Base-by-base conservation (phyloP, 2,888 invertebrate species). In the Brachylomia viminalis region DNA sequence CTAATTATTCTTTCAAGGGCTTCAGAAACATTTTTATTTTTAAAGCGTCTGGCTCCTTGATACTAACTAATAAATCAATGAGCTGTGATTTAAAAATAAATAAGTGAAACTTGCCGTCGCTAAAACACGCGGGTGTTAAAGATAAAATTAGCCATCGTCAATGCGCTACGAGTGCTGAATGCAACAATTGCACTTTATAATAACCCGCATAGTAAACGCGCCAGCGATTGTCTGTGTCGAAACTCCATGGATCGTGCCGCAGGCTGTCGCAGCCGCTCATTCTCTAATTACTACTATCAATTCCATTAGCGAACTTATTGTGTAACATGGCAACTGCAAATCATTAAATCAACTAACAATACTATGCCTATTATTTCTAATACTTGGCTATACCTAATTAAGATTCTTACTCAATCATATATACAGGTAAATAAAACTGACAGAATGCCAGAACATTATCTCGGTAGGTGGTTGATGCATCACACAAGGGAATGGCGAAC, bases 131-230 rank as follows among this genome's bases (percentile, higher is more conserved):
- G 84, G 87, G 86, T 85, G 77, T 81, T 80, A 77, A 73, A 86
- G 85, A 87, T 86, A 84, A 87, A 92, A 91, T 89, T 86, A 85
- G 77, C 85, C 84, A 88, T 87, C 83, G 88, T 88, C 90, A 92
- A 91, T 89, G 83, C 88, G 90, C 88, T 83, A 84, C 86, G 88
- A 93, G 91, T 92, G 92, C 92, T 85, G 88, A 93, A 92, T 92
- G 93, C 93, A 93, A 93, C 89, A 86, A 88, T 87, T 92, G 91
- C 92, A 91, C 88, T 90, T 91, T 90, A 93, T 95, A 95, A 95
- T 94, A 91, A 94, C 96, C 96, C 96, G 96, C 96, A 96, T 96
- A 92, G 93, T 92, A 87, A 92, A 89, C 90, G 90, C 89, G 89
- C 89, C 91, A 90, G 89, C 88, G 93, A 93, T 93, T 93, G 92